Conservation (phyloP, 2,113 vertebrate genomes). For the Xyliphius kryptos region DNA sequence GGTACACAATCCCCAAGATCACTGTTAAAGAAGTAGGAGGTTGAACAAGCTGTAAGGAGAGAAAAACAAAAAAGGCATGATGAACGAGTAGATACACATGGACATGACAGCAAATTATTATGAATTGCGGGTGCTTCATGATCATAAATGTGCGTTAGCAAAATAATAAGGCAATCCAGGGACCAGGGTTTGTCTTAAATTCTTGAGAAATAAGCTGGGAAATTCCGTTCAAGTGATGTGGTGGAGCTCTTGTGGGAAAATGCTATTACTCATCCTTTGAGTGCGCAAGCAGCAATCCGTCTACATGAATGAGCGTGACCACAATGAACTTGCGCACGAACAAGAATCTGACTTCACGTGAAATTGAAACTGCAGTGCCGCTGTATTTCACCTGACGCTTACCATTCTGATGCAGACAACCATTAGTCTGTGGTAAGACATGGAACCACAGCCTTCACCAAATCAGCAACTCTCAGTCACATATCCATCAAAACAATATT, state of each 20-base stretch:
- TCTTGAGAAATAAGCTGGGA: slow-evolving; percentile 40
- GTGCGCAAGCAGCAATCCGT: slow-evolving; percentile 30
- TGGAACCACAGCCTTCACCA: slow-evolving; percentile 16
- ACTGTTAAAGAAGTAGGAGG: slow-evolving; percentile 59
- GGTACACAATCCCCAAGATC: slow-evolving; percentile 58
- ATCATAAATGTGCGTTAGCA: slow-evolving; percentile 1
- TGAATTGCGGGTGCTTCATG: background rate
- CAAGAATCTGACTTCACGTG: slow-evolving; percentile 27
- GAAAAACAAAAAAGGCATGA: background rate
- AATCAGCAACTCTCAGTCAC: background rate
- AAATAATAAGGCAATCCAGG: slow-evolving; percentile 12
- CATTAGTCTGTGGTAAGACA: background rate
- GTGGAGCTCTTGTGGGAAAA: slow-evolving; percentile 36
- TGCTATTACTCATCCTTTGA: slow-evolving; percentile 36
- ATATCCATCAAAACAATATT: slow-evolving; percentile 2
- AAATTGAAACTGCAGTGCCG: slow-evolving; percentile 7
- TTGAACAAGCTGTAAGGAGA: slow-evolving; percentile 45
- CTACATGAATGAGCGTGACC: slow-evolving; percentile 11
- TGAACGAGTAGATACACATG: background rate
- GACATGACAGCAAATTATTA: background rate
- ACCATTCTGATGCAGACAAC: slow-evolving; percentile 10
- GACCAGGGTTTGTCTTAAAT: slow-evolving; percentile 21
- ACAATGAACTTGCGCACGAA: slow-evolving; percentile 18
- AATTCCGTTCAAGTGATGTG: slow-evolving; percentile 43
- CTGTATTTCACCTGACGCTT: background rate